Base-by-base conservation (phyloP, 37 sponge, comb jelly and placozoan genomes). In the Axinella damicornis region DNA sequence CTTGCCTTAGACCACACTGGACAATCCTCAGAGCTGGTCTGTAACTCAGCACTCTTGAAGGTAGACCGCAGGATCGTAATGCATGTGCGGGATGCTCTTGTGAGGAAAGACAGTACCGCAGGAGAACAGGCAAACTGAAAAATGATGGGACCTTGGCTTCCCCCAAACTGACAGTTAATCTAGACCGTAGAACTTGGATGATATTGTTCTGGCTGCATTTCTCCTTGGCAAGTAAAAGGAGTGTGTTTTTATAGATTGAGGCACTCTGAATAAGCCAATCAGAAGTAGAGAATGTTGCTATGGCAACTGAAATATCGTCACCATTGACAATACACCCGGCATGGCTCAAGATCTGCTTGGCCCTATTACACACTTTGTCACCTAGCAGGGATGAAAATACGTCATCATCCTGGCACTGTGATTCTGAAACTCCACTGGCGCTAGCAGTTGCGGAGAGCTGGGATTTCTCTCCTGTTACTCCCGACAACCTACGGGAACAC, bases 21-120 rank as follows among this genome's bases (percentile, higher is more conserved):
- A 78, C 53, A 22, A 65, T n/a, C 6, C 30, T 52, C 33, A 78
- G 40, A 9, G 55, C 66, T 4, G 79, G 79, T 38, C 55, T 64
- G 53, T 25, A 62, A 9, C 9, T 46, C 46, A 46, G 9, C 9
- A 46, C 46, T 46, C 46, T 46, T 46, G 46, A 4, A 12, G 4
- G 46, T 46, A 4, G 46, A 46, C 46, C 9, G 46, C 9, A 12
- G 46, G n/a, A n/a, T n/a, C n/a, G n/a, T n/a, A 46, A 4, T 46
- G 46, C 46, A 12, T 46, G 46, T 46, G 46, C 46, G 9, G 6
- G 9, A 9, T 46, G 46, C 46, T 46, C 46, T 9, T 46, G 6
- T 46, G 46, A 46, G 4, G 9, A 4, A 9, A 46, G 46, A 46
- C 6, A 12, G 46, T 46, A 9, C 46, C 9, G 46, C 9, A 46